Conservation (phyloP, 1,140 invertebrate genomes). For the Ectropis grisescens region DNA sequence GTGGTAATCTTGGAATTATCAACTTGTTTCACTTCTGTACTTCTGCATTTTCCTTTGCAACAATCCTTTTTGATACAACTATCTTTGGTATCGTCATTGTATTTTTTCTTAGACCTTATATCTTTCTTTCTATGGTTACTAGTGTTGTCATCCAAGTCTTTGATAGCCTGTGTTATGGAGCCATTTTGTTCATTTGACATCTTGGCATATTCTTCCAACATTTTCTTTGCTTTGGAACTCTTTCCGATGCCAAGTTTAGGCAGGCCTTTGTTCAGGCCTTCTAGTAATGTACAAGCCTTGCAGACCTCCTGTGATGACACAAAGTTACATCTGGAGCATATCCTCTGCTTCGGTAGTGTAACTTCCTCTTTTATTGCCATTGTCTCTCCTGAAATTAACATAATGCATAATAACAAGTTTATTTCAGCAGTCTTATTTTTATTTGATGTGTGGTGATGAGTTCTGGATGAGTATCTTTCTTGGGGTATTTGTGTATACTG, state of each 20-base stretch:
- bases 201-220: constrained; percentile 66
- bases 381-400: constrained; percentile 80
- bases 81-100: too few relatives aligned
- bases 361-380: constrained; percentile 85
- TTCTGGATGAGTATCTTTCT: too few relatives aligned
- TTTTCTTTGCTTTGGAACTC: constrained; percentile 81
- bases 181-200: too few relatives aligned
- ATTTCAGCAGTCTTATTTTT: too few relatives aligned
- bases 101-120: not conserved
- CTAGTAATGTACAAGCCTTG: constrained; percentile 96
- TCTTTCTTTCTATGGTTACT: constrained; percentile 6
- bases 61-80: constrained; percentile 24
- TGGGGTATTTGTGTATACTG: too few relatives aligned
- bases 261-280: constrained; percentile 94
- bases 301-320: constrained; percentile 96
- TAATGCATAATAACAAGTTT: too few relatives aligned
- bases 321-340: constrained; percentile 91
- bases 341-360: constrained; percentile 84
- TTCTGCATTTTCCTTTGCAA: constrained; percentile 26
- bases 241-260: constrained; percentile 91
- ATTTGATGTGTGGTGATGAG: too few relatives aligned
- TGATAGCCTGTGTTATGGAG: constrained; percentile 17
- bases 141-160: constrained; percentile 29
- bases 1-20: constrained; percentile 28
- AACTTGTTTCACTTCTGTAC: constrained; percentile 7